Percentiles rank a stretch among this genome's conserved stretches.
These are phyloP conservation scores for Carollia perspicillata DNA, from an alignment of 2,113 vertebrate species.

Conservation along the genomic window DNA sequence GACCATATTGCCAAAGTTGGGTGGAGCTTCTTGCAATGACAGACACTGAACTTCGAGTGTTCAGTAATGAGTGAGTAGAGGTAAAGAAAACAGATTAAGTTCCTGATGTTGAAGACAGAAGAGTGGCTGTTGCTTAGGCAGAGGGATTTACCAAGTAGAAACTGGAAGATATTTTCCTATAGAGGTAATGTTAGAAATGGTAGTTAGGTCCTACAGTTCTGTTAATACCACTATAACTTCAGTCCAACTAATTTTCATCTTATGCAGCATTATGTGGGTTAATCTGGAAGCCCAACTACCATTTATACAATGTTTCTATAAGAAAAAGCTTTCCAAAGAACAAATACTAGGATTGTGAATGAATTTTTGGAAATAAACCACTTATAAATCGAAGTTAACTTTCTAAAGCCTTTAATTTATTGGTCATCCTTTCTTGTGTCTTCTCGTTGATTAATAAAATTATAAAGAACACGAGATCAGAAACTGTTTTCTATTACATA, in stretches of 20 bases:
- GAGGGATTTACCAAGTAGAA: neutral
- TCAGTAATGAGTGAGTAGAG: neutral
- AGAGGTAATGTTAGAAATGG: neutral
- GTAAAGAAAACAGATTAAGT: neutral
- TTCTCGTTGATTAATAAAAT: neutral
- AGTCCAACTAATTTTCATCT: neutral
- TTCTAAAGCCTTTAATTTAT: neutral
- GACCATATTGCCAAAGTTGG: neutral
- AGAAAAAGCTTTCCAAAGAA: neutral
- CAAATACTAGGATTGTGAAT: neutral
- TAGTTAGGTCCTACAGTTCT: neutral
- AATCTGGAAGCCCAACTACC: neutral
- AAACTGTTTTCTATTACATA: neutral
- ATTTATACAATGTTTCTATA: neutral
- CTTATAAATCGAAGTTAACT: neutral
- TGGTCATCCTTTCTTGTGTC: neutral
- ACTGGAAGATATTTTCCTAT: neutral
- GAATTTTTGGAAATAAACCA: neutral
- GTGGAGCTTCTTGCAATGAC: neutral
- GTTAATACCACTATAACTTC: neutral
- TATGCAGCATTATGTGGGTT: neutral
- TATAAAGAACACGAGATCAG: neutral
- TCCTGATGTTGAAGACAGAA: neutral
- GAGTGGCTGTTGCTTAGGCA: neutral
- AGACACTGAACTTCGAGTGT: neutral